Base-by-base conservation (phyloP, 2,888 invertebrate species). In the Cheilosia vulpina region DNA sequence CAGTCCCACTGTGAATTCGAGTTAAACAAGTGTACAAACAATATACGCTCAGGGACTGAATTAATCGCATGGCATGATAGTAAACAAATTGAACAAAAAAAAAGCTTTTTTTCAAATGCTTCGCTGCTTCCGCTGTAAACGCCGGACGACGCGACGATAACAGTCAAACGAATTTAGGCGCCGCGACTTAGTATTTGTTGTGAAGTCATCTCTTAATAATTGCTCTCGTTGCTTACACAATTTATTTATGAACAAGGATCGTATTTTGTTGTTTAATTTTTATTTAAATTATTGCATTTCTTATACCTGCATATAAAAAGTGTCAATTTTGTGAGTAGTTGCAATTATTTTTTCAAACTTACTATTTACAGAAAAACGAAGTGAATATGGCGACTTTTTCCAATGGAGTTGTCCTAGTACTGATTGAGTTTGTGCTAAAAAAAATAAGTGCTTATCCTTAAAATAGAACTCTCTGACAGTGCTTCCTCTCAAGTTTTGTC, bases 51-150 rank as follows among this genome's bases (percentile, higher is more conserved):
- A 77, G 77, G 77, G 69, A 45, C 69, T 78, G 78, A 71, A 62
- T 78, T 62, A 76, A 69, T 79, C 47, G 72, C 50, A 63, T 69
- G 5, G 58, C 34, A 43, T 24, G 50, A 15, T n/a, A 21, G 27
- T 63, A 63, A 52, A 52, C 19, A 13, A 38, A 38, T 38, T 38
- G 13, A 77, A 65, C 24, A 21, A 57, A 47, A 60, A 62, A 55
- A 68, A 79, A 75, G 65, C 60, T 53, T 80, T 75, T 81, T 66
- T 75, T 47, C n/a, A 58, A 63, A 79, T 63, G 73, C 50, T 50
- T 63, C 57, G 58, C 53, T 69, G 75, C 79, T 79, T 84, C 79
- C 83, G 84, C 47, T 71, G 84, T 71, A 65, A 27, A 43, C 73
- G 62, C 58, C 41, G 52, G 53, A 19, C 63, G 47, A 19, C 63